Evolutionary conservation across 2,113 vertebrate genomes (phyloP), one percentile per base, ranked within the genome.

Genomic region (Menidia beryllina): DNA sequence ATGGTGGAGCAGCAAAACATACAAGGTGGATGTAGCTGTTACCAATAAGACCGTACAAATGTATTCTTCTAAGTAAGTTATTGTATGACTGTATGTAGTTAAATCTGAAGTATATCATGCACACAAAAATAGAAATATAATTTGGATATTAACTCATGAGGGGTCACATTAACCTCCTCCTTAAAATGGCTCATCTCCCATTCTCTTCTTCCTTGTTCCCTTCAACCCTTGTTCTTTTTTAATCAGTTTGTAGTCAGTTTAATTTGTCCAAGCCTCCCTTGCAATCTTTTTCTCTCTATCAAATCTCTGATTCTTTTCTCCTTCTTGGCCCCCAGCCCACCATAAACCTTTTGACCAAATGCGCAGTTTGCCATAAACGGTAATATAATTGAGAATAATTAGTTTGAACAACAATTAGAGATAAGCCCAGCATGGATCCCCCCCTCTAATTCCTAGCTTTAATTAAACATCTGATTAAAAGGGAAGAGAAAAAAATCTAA

Each of bases 391-490:
- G 56, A 82, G 81, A 83, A 82, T 64, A 53, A 82, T 84, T 86
- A 68, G 71, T 78, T 75, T 72, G 59, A 79, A 64, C 73, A 67
- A 58, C 70, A 87, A 89, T 86, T 82, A 83, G 24, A 69, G 63
- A 64, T 77, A 81, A 90, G n/a, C 72, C 74, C 43, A 47, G 34
- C 34, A 47, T 47, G 25, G 5, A 75, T 71, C 56, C 34, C 47
- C 49, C 61, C 25, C 59, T 56, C 62, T 23, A 53, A 55, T 50
- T 13, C 34, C 11, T 55, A 54, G 74, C n/a, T 71, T 76, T 84
- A 85, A 88, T 87, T 75, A 87, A 79, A 70, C 77, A 70, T 70
- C 61, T 86, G 84, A 92, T 91, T 80, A 88, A 80, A 85, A 81
- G 30, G 38, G 53, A 25, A 75, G 24, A 55, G 17, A 41, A 15